phyloP scores from a whole-genome alignment of 2,888 invertebrate species.

The Tetheella fluctuosa region DNA sequence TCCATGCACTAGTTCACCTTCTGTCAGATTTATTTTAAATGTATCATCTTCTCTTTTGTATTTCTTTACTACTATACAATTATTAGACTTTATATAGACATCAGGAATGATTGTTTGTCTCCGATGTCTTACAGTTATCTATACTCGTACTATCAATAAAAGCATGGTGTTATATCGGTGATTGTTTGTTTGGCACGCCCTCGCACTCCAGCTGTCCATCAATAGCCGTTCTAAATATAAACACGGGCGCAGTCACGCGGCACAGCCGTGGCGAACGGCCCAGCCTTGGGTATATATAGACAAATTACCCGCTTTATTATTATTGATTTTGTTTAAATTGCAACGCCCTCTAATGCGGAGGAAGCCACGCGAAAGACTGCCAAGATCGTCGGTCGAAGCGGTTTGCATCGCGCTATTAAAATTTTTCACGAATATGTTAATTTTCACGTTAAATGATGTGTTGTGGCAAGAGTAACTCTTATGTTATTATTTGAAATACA shows the following conservation, averaged over 20 bases:
- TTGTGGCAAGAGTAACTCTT: neutral
- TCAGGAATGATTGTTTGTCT: neutral
- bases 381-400: neutral
- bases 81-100: neutral
- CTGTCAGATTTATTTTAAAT: neutral
- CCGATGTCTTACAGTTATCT: neutral
- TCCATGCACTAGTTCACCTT: neutral
- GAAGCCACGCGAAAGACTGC: constrained; percentile 7
- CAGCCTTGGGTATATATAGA: constrained; percentile 48
- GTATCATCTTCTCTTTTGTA: neutral
- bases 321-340: constrained; percentile 18
- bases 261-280: constrained; percentile 34
- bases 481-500: neutral
- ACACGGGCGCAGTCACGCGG: constrained; percentile 42
- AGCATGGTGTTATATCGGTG: constrained; percentile 20
- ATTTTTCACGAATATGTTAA: neutral
- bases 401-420: neutral
- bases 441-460: neutral
- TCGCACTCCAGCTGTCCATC: constrained; percentile 59
- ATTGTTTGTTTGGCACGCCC: constrained; percentile 66
- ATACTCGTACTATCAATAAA: neutral
- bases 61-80: neutral
- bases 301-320: constrained; percentile 16
- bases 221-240: constrained; percentile 47
- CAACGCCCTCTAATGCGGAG: constrained; percentile 8